Percentiles rank a stretch among this genome's conserved stretches.
phyloP scores from a whole-genome alignment of 2,113 vertebrate genomes.

The Ictalurus punctatus region DNA sequence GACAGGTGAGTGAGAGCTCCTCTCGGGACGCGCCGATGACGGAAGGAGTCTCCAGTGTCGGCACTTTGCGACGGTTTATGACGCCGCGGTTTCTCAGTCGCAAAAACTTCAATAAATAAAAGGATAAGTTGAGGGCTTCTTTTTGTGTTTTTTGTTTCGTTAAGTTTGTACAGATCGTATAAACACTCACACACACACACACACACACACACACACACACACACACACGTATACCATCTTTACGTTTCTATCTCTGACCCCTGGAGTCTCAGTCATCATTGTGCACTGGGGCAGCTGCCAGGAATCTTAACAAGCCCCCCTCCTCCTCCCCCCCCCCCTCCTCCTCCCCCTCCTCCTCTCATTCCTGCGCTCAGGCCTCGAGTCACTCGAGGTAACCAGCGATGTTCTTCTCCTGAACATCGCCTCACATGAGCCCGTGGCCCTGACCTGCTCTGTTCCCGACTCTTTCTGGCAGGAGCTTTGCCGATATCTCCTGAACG shows the following conservation, averaged over 20 bases:
- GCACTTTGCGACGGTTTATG: background rate
- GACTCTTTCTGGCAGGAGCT: slow-evolving; percentile 15
- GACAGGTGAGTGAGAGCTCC: no score
- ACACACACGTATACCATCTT: background rate
- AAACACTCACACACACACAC: background rate
- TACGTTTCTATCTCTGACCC: background rate
- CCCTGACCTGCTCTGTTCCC: slow-evolving; percentile 13
- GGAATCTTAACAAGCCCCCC: background rate
- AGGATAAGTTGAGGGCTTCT: background rate
- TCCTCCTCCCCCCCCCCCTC: no score
- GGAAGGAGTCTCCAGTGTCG: background rate
- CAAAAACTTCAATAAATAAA: no score
- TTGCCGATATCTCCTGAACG: background rate
- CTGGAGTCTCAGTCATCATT: background rate
- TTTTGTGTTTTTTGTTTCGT: no score
- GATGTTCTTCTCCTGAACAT: background rate
- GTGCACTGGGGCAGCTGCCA: background rate
- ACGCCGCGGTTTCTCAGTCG: background rate
- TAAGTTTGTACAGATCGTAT: background rate
- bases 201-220: no score
- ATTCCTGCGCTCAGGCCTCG: background rate
- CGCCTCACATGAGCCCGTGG: slow-evolving; percentile 24
- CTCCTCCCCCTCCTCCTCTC: background rate
- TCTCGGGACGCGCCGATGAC: no score
- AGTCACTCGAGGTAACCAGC: slow-evolving; percentile 23